These are phyloP conservation scores for Brachyhypopomus occidentalis DNA, from an alignment of 2,113 vertebrate genomes.

Conservation along the genomic window DNA sequence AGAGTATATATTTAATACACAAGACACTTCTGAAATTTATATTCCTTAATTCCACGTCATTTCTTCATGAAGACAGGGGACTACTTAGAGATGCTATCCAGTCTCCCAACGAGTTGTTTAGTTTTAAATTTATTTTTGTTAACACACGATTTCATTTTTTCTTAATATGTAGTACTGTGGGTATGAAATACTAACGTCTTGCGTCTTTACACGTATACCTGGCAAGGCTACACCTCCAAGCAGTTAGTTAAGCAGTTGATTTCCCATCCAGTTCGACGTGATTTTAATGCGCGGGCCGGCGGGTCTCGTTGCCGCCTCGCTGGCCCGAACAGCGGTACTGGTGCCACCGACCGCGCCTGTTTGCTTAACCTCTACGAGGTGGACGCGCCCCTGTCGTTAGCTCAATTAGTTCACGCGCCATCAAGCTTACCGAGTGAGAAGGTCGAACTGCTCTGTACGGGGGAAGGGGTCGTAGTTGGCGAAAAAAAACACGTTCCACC, in stretches of 20 bases:
- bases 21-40: no score
- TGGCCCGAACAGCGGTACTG: constrained; percentile 55
- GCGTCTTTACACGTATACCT: neutral
- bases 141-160: no score
- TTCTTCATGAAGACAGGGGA: no score
- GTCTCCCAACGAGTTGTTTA: no score
- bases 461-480: no score
- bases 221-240: constrained; percentile 41
- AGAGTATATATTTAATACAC: neutral
- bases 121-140: no score
- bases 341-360: constrained; percentile 66
- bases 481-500: no score
- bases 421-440: constrained; percentile 61
- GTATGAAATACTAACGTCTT: no score
- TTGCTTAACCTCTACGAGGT: constrained; percentile 73
- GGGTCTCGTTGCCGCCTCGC: constrained; percentile 35
- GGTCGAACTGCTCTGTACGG: neutral
- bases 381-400: constrained; percentile 63
- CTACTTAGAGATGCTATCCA: no score
- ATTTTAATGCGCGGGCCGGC: constrained; percentile 28
- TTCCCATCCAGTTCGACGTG: constrained; percentile 35
- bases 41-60: no score
- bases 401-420: constrained; percentile 71
- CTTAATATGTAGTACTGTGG: no score
- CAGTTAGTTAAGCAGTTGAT: constrained; percentile 66